Percentiles rank a stretch among this genome's conserved stretches.
Conservation (phyloP, 2,888 invertebrate species). For the Epinotia demarniana region DNA sequence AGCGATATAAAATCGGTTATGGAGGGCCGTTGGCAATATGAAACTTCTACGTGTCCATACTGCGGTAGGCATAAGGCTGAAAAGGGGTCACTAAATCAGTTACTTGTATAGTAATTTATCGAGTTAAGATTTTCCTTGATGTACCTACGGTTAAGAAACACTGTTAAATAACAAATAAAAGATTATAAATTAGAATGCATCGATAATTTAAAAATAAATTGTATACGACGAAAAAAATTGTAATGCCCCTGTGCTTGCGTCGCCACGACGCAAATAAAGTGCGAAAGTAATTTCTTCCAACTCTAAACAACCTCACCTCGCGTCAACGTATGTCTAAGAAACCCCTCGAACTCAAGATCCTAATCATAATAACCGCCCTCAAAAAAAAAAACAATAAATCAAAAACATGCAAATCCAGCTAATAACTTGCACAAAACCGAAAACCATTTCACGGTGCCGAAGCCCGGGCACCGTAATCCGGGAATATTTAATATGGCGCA, state of each 20-base stretch:
- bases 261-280: background rate
- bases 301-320: background rate
- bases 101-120: too few relatives aligned
- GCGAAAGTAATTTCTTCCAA: background rate
- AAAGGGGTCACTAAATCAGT: too few relatives aligned
- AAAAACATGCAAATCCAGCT: slow-evolving; percentile 83
- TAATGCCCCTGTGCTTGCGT: background rate
- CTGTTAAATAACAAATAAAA: too few relatives aligned
- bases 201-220: too few relatives aligned
- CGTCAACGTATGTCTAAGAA: slow-evolving; percentile 5
- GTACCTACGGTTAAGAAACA: too few relatives aligned
- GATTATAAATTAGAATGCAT: too few relatives aligned
- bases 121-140: too few relatives aligned
- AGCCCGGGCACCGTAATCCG: slow-evolving; percentile 66
- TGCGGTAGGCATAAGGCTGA: too few relatives aligned
- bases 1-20: too few relatives aligned
- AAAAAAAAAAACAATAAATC: slow-evolving; percentile 78
- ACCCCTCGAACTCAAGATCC: slow-evolving; percentile 30
- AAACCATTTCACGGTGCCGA: slow-evolving; percentile 82
- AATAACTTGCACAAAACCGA: slow-evolving; percentile 84
- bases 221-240: too few relatives aligned
- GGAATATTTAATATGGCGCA: slow-evolving; percentile 82
- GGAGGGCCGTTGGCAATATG: too few relatives aligned
- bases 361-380: slow-evolving; percentile 31
- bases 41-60: too few relatives aligned